Evolutionary conservation across 2,888 invertebrate species (phyloP).

Genomic region (Epsilonema sp.): DNA sequence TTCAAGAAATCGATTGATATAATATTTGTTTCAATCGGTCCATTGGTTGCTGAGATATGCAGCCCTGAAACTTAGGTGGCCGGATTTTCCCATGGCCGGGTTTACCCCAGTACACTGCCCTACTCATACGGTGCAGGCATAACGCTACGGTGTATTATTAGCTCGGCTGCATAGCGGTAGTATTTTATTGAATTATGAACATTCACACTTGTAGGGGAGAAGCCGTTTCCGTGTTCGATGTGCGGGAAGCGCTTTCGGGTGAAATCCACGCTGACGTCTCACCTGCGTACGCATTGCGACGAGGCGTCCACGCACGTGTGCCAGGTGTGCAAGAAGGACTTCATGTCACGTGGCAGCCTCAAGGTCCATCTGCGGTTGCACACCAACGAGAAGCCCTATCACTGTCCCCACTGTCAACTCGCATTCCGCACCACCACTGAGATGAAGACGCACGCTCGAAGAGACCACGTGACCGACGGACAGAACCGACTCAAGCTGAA

Average conservation of each 20-base stretch:
- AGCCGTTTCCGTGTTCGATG: not conserved
- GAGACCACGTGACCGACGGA: conserved; percentile 37
- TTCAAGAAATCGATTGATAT: too few species aligned
- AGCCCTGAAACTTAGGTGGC: too few species aligned
- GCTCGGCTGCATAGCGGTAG: too few species aligned
- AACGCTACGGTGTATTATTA: too few species aligned
- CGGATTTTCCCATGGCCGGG: too few species aligned
- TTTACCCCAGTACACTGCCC: too few species aligned
- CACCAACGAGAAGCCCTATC: conserved; percentile 42
- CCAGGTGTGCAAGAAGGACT: conserved; percentile 37
- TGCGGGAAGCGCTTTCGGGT: conserved; percentile 4
- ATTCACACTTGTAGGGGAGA: conserved; percentile 3
- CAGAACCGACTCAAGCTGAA: conserved; percentile 29
- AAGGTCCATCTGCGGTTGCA: conserved; percentile 31
- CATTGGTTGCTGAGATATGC: too few species aligned
- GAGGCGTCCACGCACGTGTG: conserved; percentile 24
- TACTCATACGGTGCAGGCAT: too few species aligned
- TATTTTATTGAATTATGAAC: not conserved
- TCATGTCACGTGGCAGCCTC: conserved; percentile 30
- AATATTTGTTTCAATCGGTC: too few species aligned
- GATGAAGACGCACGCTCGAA: conserved; percentile 43
- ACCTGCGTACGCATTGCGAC: not conserved
- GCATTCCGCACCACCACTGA: conserved; percentile 47
- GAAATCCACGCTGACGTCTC: conserved; percentile 2
- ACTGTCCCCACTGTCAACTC: conserved; percentile 58